Percentiles rank a stretch among this genome's conserved stretches.
Conservation (phyloP, 92 coral and sea anemone genomes). For the Actinernus sp. region DNA sequence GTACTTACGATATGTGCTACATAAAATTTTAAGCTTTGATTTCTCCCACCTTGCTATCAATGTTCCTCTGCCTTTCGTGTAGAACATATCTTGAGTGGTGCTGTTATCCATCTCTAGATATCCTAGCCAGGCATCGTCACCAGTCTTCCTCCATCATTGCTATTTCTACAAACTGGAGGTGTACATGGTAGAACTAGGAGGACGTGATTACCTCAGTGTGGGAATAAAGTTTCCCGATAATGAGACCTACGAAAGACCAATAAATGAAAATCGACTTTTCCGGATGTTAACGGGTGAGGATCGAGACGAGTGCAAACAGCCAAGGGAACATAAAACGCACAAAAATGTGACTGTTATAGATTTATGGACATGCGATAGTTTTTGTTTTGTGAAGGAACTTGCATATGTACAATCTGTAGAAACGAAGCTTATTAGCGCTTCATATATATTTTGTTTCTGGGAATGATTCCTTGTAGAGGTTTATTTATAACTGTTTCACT, state of each 20-base stretch:
- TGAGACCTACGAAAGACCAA: slow-evolving; percentile 17
- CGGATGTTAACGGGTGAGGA: slow-evolving; percentile 43
- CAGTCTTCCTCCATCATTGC: slow-evolving; percentile 2
- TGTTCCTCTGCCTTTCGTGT: too few relatives aligned
- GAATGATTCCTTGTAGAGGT: background rate
- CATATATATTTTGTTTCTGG: background rate
- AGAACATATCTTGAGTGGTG: too few relatives aligned
- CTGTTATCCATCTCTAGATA: slow-evolving; percentile 2
- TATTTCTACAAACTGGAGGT: slow-evolving; percentile 9
- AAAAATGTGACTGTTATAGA: background rate
- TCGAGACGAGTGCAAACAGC: too few relatives aligned
- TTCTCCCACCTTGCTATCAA: too few relatives aligned
- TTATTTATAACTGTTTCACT: too few relatives aligned
- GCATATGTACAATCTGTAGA: too few relatives aligned
- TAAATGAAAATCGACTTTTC: slow-evolving; percentile 4
- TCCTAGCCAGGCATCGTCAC: slow-evolving; percentile 12
- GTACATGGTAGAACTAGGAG: slow-evolving; percentile 1
- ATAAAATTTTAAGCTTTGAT: too few relatives aligned
- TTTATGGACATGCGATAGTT: too few relatives aligned
- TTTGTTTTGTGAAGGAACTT: too few relatives aligned
- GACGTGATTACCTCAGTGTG: background rate
- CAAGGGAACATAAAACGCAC: too few relatives aligned
- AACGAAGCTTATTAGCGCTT: background rate
- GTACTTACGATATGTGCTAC: too few relatives aligned
- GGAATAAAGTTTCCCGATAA: slow-evolving; percentile 15